Base-by-base conservation (phyloP, 1,140 invertebrate species). In the Sitobion miscanthi region DNA sequence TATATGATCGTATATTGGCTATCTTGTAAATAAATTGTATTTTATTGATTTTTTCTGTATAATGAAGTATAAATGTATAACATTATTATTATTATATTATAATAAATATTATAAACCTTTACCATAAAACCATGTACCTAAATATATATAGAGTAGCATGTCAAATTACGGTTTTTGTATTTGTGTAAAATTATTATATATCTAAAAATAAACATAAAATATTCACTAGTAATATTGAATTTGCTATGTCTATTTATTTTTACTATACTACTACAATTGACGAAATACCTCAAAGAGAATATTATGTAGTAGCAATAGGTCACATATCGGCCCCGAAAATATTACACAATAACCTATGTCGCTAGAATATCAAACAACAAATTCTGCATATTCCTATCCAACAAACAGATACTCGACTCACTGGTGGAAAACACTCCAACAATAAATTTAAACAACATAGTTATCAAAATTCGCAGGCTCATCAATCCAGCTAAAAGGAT, bases 161-260 rank as follows among this genome's bases (percentile, higher is more conserved):
- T 93, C 47, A 85, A 93, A 85, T 93, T 93, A 85, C 82, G 82
- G 82, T 93, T 93, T 93, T 92, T 93, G 42, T 93, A 93, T 90
- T 86, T 85, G 91, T 93, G 82, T 93, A 93, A 86, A 93, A 86
- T 85, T 92, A 83, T 92, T 85, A 54, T 92, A 45, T 42, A 92
- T 82, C 82, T 85, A 93, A 93, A 85, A 52, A 86, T 93, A 86
- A 93, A 93, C 47, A 38, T 85, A 93, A 93, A 57, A 85, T 93
- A 93, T 86, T 85, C 91, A 83, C 90, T 90, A 90, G 89, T 69
- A 90, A 90, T 45, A 77, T 77, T 35, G 14, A 77, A n/a, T 35
- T n/a, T n/a, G 2, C 5, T 69, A 69, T 30, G 30, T 62, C 3
- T 62, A 62, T 62, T 69, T 69, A 69, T 54, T 54, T 54, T 54